Conservation (phyloP, 1,140 invertebrate genomes). For the Fopius arisanus region DNA sequence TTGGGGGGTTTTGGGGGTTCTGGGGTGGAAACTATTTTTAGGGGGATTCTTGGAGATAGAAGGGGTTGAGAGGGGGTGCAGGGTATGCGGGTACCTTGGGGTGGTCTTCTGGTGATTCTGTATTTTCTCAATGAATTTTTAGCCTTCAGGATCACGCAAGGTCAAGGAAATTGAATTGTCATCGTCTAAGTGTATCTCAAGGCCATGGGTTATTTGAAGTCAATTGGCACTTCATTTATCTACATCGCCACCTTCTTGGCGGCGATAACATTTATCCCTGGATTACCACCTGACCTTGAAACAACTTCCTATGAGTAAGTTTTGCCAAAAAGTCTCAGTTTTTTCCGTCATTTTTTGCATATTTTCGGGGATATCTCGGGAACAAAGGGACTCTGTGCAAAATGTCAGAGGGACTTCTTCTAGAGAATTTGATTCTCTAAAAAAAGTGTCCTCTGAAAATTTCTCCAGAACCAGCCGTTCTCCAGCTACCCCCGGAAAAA, state of each 20-base stretch:
- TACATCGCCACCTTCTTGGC: conserved; percentile 52
- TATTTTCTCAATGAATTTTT: background rate
- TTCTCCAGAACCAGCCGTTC: no score
- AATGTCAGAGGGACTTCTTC: background rate
- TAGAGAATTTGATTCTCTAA: background rate
- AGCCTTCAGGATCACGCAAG: background rate
- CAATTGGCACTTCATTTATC: conserved; percentile 50
- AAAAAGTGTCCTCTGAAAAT: no score
- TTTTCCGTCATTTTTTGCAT: conserved; percentile 24
- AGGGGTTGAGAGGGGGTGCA: no score
- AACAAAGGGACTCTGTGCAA: background rate
- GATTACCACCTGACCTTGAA: conserved; percentile 66
- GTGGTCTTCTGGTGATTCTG: no score
- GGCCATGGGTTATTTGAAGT: conserved; percentile 56
- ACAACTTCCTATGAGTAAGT: conserved; percentile 64
- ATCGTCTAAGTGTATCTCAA: background rate
- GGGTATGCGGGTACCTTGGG: no score
- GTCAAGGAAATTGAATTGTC: conserved; percentile 10
- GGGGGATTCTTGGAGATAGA: no score
- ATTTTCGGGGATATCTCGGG: background rate
- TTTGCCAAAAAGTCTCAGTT: conserved; percentile 10
- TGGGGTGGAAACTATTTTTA: no score
- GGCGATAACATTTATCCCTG: conserved; percentile 66
- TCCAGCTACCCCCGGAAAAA: conserved; percentile 2
- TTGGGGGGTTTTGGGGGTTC: no score